Base-by-base conservation (phyloP, 2,888 invertebrate species). In the Magallana nippona region DNA sequence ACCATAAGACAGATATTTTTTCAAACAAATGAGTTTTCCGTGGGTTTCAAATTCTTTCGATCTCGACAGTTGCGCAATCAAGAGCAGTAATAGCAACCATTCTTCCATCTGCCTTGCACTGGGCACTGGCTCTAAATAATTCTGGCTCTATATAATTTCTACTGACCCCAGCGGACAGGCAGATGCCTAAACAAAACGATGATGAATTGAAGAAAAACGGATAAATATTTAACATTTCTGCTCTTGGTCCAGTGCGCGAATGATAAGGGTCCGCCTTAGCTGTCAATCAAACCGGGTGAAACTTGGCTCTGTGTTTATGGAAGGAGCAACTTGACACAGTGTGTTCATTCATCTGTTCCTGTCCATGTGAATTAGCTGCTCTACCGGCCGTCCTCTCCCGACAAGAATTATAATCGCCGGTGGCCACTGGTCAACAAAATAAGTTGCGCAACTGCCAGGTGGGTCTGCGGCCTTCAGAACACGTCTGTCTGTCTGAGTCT, bases 211-310 rank as follows among this genome's bases (percentile, higher is more conserved):
- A 27, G 71, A 17, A 71, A 63, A 71, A 71, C 71, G 71, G 32
- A 71, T 71, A 71, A 71, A 71, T 71, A 71, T 71, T 71, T 71
- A 71, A 8, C 32, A 71, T 71, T 32, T 5, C 32, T 27, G 60
- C 71, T 27, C 71, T 27, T 32, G 15, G 22, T 32, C 32, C 71
- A 22, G 15, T 2, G 13, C 71, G 27, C 71, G 22, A 15, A 71
- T 22, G 11, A 71, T 27, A 15, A 32, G 71, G 5, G 71, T 19
- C 71, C 27, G 32, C 27, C 71, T 71, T 71, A 32, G 71, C 71
- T 71, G 71, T 71, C 71, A 71, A 13, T 71, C 71, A 71, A 71
- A 71, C 15, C 32, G 71, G 71, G 71, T 71, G 71, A 32, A 71
- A 71, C 71, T 71, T 27, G 13, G 32, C 8, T 71, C 32, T 71